Evolutionary conservation across 2,888 invertebrate genomes (phyloP).

Genomic region (Andrena trimmerana): DNA sequence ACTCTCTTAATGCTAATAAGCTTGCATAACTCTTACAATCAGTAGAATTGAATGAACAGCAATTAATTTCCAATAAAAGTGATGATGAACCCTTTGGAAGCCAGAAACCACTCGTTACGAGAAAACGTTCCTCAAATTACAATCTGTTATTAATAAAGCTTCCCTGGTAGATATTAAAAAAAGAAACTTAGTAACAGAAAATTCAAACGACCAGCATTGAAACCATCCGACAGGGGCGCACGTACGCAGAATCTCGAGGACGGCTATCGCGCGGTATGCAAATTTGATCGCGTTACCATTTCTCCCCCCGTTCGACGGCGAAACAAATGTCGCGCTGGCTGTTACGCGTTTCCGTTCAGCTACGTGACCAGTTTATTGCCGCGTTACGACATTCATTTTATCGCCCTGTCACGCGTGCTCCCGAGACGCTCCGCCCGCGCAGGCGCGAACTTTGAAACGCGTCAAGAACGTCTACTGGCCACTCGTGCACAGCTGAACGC

Average conservation of each 20-base stretch:
- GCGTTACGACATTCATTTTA: slow-evolving; percentile 62
- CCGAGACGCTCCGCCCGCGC: background rate
- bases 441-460: slow-evolving; percentile 13
- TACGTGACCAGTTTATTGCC: slow-evolving; percentile 63
- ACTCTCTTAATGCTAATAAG: too few species aligned
- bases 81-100: too few species aligned
- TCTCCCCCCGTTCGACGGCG: slow-evolving; percentile 27
- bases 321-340: slow-evolving; percentile 59
- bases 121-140: too few species aligned
- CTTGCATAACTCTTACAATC: too few species aligned
- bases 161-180: background rate
- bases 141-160: background rate
- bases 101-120: too few species aligned
- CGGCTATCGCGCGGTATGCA: slow-evolving; percentile 47
- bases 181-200: background rate
- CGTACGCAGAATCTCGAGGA: slow-evolving; percentile 28
- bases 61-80: too few species aligned
- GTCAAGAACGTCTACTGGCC: background rate
- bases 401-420: slow-evolving; percentile 47
- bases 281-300: slow-evolving; percentile 56
- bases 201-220: background rate
- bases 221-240: background rate
- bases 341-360: slow-evolving; percentile 60
- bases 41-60: too few species aligned
- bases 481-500: background rate